A percentile compares a stretch with the other conserved stretches of the same genome.
Evolutionary conservation across 2,888 invertebrate genomes (phyloP).

Genomic region (Heliconius aoede): DNA sequence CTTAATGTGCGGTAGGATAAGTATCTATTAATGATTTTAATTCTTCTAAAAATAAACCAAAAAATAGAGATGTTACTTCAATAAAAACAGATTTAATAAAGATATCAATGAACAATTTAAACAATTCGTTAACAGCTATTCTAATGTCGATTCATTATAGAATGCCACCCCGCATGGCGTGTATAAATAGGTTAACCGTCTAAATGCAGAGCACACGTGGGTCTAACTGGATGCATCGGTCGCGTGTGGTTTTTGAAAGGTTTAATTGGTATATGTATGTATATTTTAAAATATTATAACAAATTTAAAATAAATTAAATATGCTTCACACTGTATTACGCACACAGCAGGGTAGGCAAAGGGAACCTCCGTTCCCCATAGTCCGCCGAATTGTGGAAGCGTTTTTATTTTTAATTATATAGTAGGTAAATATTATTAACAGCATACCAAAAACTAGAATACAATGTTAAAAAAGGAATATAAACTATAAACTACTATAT

Average conservation of each 20-base stretch:
- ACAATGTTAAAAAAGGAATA: too few relatives aligned
- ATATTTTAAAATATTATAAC: neutral
- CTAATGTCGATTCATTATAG: conserved; percentile 21
- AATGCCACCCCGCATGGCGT: conserved; percentile 40
- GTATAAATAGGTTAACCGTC: conserved; percentile 38
- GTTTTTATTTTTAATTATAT: too few relatives aligned
- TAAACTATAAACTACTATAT: too few relatives aligned
- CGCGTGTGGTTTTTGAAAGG: conserved; percentile 13
- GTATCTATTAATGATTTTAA: neutral
- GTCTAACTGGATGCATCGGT: conserved; percentile 18
- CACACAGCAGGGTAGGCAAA: too few relatives aligned
- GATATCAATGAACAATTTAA: neutral
- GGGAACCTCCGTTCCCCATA: too few relatives aligned
- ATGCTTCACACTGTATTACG: too few relatives aligned
- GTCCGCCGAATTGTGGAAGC: too few relatives aligned
- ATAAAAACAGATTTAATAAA: too few relatives aligned
- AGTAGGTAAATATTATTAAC: too few relatives aligned
- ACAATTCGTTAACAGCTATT: neutral
- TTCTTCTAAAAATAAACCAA: neutral
- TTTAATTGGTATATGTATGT: neutral
- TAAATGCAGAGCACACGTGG: conserved; percentile 42
- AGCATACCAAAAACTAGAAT: too few relatives aligned
- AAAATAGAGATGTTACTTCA: too few relatives aligned
- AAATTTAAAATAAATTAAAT: neutral
- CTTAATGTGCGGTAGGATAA: too few relatives aligned